These are phyloP conservation scores for Carapus acus DNA, from an alignment of 2,797 vertebrate genomes.

Conservation along the genomic window DNA sequence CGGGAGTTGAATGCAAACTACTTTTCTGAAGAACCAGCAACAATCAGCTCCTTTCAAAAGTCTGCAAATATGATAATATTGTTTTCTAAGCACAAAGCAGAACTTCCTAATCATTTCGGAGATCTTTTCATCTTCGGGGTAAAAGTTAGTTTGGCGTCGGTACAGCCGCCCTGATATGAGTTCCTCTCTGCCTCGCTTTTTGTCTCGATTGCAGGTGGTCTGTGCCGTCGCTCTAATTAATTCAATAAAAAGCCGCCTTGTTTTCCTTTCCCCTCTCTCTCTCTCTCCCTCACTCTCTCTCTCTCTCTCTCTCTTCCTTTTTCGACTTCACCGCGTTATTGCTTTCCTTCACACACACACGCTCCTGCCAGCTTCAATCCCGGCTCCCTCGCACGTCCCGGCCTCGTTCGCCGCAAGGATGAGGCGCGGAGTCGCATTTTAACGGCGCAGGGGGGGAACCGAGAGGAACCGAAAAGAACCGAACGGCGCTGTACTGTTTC, in stretches of 20 bases:
- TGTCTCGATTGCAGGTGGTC: slow-evolving; percentile 71
- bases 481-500: no score
- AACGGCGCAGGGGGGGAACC: no score
- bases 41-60: slow-evolving; percentile 42
- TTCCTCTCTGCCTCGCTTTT: slow-evolving; percentile 53
- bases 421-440: no score
- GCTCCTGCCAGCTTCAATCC: slow-evolving; percentile 46
- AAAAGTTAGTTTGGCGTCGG: slow-evolving; percentile 43
- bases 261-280: slow-evolving; percentile 48
- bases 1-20: slow-evolving; percentile 59
- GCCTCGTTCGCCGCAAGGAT: slow-evolving; percentile 51
- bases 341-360: slow-evolving; percentile 62
- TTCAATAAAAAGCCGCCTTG: slow-evolving; percentile 69
- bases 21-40: slow-evolving; percentile 49
- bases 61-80: slow-evolving; percentile 12
- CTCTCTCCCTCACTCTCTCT: slow-evolving; percentile 7
- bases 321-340: slow-evolving; percentile 78
- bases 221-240: slow-evolving; percentile 71
- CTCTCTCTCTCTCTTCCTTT: slow-evolving; percentile 18
- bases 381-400: slow-evolving; percentile 35
- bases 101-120: slow-evolving; percentile 37
- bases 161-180: slow-evolving; percentile 44
- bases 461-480: no score
- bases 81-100: slow-evolving; percentile 48
- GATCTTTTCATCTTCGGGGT: slow-evolving; percentile 36